Base-by-base conservation (phyloP, 2,113 vertebrate species). In the Damaliscus lunatus region DNA sequence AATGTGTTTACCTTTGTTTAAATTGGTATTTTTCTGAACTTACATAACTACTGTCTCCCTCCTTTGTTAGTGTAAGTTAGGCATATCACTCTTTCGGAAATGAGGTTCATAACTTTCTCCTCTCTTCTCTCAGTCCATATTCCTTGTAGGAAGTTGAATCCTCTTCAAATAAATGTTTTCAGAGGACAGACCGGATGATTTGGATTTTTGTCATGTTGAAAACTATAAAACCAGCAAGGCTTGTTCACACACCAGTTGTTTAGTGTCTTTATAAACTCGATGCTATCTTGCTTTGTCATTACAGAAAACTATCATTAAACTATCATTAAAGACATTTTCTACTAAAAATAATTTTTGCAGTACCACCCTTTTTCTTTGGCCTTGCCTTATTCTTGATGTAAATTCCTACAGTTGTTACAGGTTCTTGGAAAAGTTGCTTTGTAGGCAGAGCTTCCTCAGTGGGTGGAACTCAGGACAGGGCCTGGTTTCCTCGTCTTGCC, bases 141-240 rank as follows among this genome's bases (percentile, higher is more conserved):
- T 88, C 78, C 48, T 59, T 82, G 16, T 84, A 64, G n/a, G 53
- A 90, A 78, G 55, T 31, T n/a, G 43, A 29, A 2, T 53, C 16
- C 67, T 57, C 1, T 50, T 95, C 33, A 86, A 33, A 27, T 78
- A 48, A 40, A 23, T 50, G 12, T 84, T 91, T 92, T 71, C 23
- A 71, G 80, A 80, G 50, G 80, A 81, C 10, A 90, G 14, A 7
- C 15, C 4, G 74, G 43, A 60, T n/a, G 13, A 53, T 36, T 90
- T 94, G 57, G 17, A 55, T 94, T 94, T 93, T 10, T 23, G 1
- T 62, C 43, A 67, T 27, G 23, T 95, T 91, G 62, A 94, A 91
- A 88, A 78, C 67, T 57, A n/a, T 21, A 17, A 88, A 43, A 60
- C 19, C 19, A 88, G 7, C 6, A 91, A 43, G 6, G 1, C 60